Conservation (phyloP, 2,888 invertebrate species). For the Tinea semifulvella region DNA sequence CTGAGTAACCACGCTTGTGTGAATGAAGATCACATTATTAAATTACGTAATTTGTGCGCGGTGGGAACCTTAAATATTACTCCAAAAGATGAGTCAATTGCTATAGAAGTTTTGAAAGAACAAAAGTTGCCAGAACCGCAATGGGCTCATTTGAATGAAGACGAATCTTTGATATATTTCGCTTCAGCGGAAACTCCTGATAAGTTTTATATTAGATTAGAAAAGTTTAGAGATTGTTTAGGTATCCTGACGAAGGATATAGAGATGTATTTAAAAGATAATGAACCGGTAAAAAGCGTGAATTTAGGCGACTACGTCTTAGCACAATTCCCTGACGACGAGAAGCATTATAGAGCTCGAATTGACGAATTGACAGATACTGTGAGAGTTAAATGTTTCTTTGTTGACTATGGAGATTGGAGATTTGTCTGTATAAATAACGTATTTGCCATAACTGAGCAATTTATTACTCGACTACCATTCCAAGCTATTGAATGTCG, state of each 20-base stretch:
- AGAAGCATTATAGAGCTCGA: slow-evolving; percentile 49
- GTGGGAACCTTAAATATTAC: slow-evolving; percentile 30
- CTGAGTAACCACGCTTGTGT: slow-evolving; percentile 40
- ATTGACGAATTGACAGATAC: slow-evolving; percentile 38
- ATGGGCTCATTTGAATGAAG: slow-evolving; percentile 61
- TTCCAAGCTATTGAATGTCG: slow-evolving; percentile 73
- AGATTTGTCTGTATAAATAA: slow-evolving; percentile 40
- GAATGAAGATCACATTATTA: slow-evolving; percentile 56
- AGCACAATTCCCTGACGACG: slow-evolving; percentile 54
- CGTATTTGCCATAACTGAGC: slow-evolving; percentile 54
- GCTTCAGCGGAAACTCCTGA: slow-evolving; percentile 47
- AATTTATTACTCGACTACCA: slow-evolving; percentile 60
- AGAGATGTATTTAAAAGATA: slow-evolving; percentile 30
- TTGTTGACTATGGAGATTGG: slow-evolving; percentile 71
- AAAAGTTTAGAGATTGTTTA: slow-evolving; percentile 51
- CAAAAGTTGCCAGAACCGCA: slow-evolving; percentile 24
- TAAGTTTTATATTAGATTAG: slow-evolving; percentile 56
- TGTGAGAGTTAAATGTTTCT: slow-evolving; percentile 63
- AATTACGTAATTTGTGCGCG: slow-evolving; percentile 52
- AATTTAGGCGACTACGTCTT: slow-evolving; percentile 51
- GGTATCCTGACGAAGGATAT: slow-evolving; percentile 45
- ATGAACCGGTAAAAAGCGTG: slow-evolving; percentile 27
- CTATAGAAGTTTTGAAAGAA: slow-evolving; percentile 18
- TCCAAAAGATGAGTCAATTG: slow-evolving; percentile 21
- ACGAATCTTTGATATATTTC: slow-evolving; percentile 46